Evolutionary conservation across 2,888 invertebrate genomes (phyloP).

Genomic region (Cerceris ruficornis): DNA sequence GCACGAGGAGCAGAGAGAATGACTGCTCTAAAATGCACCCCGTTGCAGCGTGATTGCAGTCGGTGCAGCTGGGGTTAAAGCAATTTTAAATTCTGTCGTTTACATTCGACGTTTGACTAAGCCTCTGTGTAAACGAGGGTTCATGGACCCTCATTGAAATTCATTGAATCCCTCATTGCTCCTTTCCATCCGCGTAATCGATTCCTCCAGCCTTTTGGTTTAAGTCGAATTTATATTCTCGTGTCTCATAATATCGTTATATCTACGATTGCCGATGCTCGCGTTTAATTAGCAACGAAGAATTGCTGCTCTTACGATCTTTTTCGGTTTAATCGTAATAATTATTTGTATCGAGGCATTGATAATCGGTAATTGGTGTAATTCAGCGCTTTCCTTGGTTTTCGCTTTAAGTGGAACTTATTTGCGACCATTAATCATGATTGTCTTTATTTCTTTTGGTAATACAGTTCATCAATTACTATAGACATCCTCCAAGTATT

Average conservation of each 20-base stretch:
- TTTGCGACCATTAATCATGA: no score
- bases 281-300: no score
- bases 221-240: constrained; percentile 14
- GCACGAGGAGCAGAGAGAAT: constrained; percentile 45
- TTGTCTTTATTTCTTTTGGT: no score
- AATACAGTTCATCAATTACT: no score
- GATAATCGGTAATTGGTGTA: no score
- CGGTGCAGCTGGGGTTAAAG: constrained; percentile 54
- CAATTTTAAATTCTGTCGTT: constrained; percentile 69
- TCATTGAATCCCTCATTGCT: constrained; percentile 62
- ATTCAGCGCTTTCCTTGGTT: no score
- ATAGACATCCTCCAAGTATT: no score
- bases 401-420: no score
- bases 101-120: constrained; percentile 67
- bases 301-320: not conserved
- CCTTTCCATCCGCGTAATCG: constrained; percentile 21
- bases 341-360: no score
- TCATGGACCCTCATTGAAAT: constrained; percentile 70
- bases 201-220: constrained; percentile 7
- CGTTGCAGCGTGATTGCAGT: constrained; percentile 60
- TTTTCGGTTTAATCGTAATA: not conserved
- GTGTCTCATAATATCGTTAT: not conserved
- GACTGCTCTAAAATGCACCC: constrained; percentile 71
- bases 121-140: constrained; percentile 69
- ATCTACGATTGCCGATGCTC: not conserved